phyloP scores from a whole-genome alignment of 1,140 invertebrate genomes.

The Mylabris phalerata region DNA sequence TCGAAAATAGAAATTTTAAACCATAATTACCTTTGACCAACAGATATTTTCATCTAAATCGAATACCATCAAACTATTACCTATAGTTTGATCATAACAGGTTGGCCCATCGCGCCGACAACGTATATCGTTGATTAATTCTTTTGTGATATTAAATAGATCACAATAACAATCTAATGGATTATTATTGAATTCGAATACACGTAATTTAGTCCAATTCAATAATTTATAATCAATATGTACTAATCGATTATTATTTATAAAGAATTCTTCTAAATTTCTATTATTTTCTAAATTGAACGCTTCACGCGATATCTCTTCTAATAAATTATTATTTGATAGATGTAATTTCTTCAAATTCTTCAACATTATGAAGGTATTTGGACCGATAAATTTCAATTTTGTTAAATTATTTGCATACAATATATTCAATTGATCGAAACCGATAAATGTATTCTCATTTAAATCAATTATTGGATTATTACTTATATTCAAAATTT shows the following conservation, averaged over 20 bases:
- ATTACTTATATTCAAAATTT: slow-evolving; percentile 49
- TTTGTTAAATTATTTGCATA: slow-evolving; percentile 46
- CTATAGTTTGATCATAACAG: slow-evolving; percentile 25
- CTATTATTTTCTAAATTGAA: background rate
- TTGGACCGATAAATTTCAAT: slow-evolving; percentile 47
- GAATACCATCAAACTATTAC: slow-evolving; percentile 16
- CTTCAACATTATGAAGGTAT: slow-evolving; percentile 47
- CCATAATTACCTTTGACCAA: background rate
- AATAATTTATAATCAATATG: slow-evolving; percentile 26
- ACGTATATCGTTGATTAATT: slow-evolving; percentile 24
- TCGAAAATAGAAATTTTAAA: too few relatives aligned
- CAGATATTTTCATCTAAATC: slow-evolving; percentile 23
- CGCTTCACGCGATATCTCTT: background rate
- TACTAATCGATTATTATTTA: slow-evolving; percentile 39
- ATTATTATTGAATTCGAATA: slow-evolving; percentile 49
- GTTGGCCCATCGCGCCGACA: slow-evolving; percentile 25
- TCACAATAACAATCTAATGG: slow-evolving; percentile 55
- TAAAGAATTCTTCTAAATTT: background rate
- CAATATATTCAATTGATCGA: background rate
- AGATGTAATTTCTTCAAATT: slow-evolving; percentile 47
- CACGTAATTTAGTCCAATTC: slow-evolving; percentile 28
- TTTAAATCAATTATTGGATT: slow-evolving; percentile 50
- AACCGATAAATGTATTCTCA: slow-evolving; percentile 51
- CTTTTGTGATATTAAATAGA: slow-evolving; percentile 32
- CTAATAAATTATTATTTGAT: slow-evolving; percentile 30